Percentiles rank a stretch among this genome's conserved stretches.
Evolutionary conservation across 2,888 invertebrate species (phyloP).

Genomic region (Lobophora halterata): DNA sequence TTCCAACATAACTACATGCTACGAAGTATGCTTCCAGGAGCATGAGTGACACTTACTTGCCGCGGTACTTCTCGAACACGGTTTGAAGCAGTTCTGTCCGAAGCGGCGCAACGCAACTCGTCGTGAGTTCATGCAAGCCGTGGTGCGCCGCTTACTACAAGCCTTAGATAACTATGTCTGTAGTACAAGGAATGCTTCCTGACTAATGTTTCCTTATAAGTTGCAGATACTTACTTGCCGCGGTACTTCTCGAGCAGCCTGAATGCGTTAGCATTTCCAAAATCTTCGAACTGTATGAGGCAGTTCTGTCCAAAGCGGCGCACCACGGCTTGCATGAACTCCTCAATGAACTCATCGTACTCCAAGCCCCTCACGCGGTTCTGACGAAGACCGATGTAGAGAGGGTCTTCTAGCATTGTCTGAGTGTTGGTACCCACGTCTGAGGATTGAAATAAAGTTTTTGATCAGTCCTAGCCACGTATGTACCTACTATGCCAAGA

Average conservation of each 20-base stretch:
- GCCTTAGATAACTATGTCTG: too few relatives aligned
- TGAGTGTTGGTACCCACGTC: slow-evolving; percentile 96
- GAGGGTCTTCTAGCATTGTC: slow-evolving; percentile 92
- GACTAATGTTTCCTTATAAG: too few relatives aligned
- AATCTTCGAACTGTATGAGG: slow-evolving; percentile 98
- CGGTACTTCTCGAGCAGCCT: slow-evolving; percentile 94
- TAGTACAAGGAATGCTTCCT: too few relatives aligned
- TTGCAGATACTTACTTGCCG: slow-evolving; percentile 81
- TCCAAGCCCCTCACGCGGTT: slow-evolving; percentile 89
- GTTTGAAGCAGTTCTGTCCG: too few relatives aligned
- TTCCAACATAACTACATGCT: too few relatives aligned
- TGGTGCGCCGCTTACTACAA: slow-evolving; percentile 91
- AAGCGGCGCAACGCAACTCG: too few relatives aligned
- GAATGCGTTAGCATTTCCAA: slow-evolving; percentile 98
- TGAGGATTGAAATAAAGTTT: slow-evolving; percentile 29
- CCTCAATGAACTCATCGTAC: slow-evolving; percentile 97
- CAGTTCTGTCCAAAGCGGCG: slow-evolving; percentile 91
- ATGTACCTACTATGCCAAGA: too few relatives aligned
- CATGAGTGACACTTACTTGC: too few relatives aligned
- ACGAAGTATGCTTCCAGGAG: too few relatives aligned
- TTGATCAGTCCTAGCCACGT: background rate
- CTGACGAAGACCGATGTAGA: slow-evolving; percentile 96
- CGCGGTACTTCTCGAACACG: too few relatives aligned
- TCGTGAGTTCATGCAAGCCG: slow-evolving; percentile 98
- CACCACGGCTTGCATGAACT: slow-evolving; percentile 97